phyloP scores from a whole-genome alignment of 1,140 invertebrate genomes.

The Tachypleus tridentatus region DNA sequence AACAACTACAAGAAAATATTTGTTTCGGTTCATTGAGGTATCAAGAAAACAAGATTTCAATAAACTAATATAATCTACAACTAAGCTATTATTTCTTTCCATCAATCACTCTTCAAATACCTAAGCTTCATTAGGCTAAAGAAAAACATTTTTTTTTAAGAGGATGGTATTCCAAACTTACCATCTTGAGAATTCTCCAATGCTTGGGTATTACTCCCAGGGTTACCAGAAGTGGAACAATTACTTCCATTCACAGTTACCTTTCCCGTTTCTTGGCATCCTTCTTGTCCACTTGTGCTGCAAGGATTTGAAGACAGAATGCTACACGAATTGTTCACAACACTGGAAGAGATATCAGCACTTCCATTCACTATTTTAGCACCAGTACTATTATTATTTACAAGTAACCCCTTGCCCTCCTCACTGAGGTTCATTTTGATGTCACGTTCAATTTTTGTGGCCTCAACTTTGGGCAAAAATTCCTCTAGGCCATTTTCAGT shows the following conservation, averaged over 20 bases:
- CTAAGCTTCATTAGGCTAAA: too few species aligned
- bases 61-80: not conserved
- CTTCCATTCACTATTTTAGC: too few species aligned
- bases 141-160: not conserved
- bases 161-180: slow-evolving; percentile 1
- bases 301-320: slow-evolving; percentile 16
- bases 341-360: not conserved
- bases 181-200: slow-evolving; percentile 15
- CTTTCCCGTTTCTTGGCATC: too few species aligned
- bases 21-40: not conserved
- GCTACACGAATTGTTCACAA: slow-evolving; percentile 13
- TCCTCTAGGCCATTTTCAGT: slow-evolving; percentile 10
- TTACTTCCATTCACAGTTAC: too few species aligned
- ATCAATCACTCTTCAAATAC: too few species aligned
- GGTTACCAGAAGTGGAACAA: not conserved
- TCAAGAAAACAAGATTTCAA: not conserved
- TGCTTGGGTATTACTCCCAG: slow-evolving; percentile 2
- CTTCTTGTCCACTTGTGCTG: not conserved
- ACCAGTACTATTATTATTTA: too few species aligned
- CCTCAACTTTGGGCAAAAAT: slow-evolving; percentile 13
- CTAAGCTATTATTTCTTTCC: too few species aligned
- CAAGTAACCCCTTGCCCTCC: too few species aligned
- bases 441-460: slow-evolving; percentile 3
- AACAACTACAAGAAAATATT: not conserved
- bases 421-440: too few species aligned